Conservation (phyloP, 2,113 vertebrate genomes). For the Myrmophylax atrothorax region DNA sequence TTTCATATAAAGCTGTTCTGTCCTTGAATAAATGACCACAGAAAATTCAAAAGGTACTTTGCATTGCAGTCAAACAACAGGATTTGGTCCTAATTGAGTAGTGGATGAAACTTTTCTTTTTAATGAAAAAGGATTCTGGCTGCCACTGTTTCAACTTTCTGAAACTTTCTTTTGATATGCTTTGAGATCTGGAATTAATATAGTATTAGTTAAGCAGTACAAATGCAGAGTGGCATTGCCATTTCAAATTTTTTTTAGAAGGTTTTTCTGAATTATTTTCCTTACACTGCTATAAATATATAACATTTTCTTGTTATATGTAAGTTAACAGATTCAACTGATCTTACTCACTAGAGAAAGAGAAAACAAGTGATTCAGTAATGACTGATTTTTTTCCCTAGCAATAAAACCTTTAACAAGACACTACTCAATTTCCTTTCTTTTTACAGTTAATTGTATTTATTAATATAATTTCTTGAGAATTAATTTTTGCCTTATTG, state of each 20-base stretch:
- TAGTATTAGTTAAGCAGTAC: background rate
- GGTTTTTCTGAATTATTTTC: background rate
- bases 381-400: background rate
- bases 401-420: background rate
- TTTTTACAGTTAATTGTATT: background rate
- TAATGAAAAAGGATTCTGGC: background rate
- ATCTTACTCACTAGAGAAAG: background rate
- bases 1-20: background rate
- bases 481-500: background rate
- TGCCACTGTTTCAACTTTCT: background rate
- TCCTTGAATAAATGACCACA: background rate
- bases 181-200: conserved; percentile 27
- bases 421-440: background rate
- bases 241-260: background rate
- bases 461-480: background rate
- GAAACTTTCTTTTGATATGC: background rate
- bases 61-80: background rate
- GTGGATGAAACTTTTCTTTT: background rate
- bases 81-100: background rate
- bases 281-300: background rate
- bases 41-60: conserved; percentile 37
- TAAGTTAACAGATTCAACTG: background rate
- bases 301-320: background rate
- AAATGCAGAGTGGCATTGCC: background rate
- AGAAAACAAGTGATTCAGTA: background rate